Percentiles rank a stretch among this genome's conserved stretches.
Evolutionary conservation across 2,888 invertebrate genomes (phyloP).

Genomic region (Actias luna): DNA sequence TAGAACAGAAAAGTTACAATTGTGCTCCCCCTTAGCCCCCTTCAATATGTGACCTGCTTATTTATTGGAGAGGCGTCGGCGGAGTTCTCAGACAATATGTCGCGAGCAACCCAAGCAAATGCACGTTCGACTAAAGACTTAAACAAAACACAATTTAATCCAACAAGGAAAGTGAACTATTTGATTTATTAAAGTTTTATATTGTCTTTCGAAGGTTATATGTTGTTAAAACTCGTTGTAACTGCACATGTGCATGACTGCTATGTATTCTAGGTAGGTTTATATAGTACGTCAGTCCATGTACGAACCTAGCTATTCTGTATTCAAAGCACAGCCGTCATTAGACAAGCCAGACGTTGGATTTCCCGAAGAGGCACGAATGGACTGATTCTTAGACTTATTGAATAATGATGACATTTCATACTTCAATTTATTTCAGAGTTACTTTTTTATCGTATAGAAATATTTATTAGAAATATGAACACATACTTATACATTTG

Average conservation of each 20-base stretch:
- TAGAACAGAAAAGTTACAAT: slow-evolving; percentile 78
- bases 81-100: slow-evolving; percentile 80
- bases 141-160: slow-evolving; percentile 71
- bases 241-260: background rate
- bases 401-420: slow-evolving; percentile 71
- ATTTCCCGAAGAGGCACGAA: slow-evolving; percentile 66
- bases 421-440: slow-evolving; percentile 47
- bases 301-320: slow-evolving; percentile 51
- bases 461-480: background rate
- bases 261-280: background rate
- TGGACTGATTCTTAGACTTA: slow-evolving; percentile 49
- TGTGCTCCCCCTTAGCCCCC: slow-evolving; percentile 76
- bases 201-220: slow-evolving; percentile 9
- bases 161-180: slow-evolving; percentile 62
- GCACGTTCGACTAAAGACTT: slow-evolving; percentile 59
- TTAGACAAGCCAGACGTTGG: slow-evolving; percentile 72
- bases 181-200: slow-evolving; percentile 66
- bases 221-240: slow-evolving; percentile 13
- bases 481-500: background rate
- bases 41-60: slow-evolving; percentile 82
- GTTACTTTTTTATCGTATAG: slow-evolving; percentile 25
- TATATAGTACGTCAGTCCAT: slow-evolving; percentile 32
- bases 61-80: slow-evolving; percentile 78
- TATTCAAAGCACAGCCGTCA: slow-evolving; percentile 72
- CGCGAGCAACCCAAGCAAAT: slow-evolving; percentile 68